Evolutionary conservation across 1,140 invertebrate species (phyloP), one percentile per base, ranked within the genome.

Genomic region (Lepidotrigona ventralis): DNA sequence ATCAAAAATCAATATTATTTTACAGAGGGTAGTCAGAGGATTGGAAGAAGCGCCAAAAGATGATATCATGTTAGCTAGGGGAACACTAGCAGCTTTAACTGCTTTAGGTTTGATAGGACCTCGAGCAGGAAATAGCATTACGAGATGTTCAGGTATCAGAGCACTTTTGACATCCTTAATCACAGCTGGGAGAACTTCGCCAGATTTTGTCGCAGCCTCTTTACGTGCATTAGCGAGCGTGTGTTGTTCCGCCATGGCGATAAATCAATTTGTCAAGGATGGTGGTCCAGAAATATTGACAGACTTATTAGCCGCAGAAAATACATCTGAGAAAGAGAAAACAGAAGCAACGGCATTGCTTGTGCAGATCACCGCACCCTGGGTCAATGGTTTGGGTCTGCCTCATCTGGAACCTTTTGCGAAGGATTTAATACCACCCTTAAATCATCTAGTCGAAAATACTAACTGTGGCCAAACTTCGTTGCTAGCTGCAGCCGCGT

Each of bases 281-380:
- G 95, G 95, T 33, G 96, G 96, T 8, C 94, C 96, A 1, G 95
- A 96, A 81, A 95, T 96, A 21, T 83, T 97, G 3, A 92, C 95
- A 1, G 96, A 96, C 75, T 91, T 97, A 9, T 89, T 97, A 4
- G 88, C 91, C 0, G 89, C 91, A 1, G 84, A 88, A 9, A 74
- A 85, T 0, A 83, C 91, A 0, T 90, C 93, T 19, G 95, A 96
- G 84, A 91, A 90, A 8, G 95, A 96, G 76, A 93, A 93, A 58
- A 94, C 94, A 58, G 97, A 97, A 92, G 96, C 96, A 1, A 95
- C 96, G 0, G 96, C 96, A 0, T 94, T 97, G 2, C 90, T 97
- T 5, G 96, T 96, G 0, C 97, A 97, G 90, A 95, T 97, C 72
- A 97, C 96, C 17, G 96, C 96, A 17, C 96, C 96, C 9, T 96